Evolutionary conservation across 1,140 invertebrate species (phyloP), one percentile per base, ranked within the genome.

Genomic region (Anthonomus grandis): DNA sequence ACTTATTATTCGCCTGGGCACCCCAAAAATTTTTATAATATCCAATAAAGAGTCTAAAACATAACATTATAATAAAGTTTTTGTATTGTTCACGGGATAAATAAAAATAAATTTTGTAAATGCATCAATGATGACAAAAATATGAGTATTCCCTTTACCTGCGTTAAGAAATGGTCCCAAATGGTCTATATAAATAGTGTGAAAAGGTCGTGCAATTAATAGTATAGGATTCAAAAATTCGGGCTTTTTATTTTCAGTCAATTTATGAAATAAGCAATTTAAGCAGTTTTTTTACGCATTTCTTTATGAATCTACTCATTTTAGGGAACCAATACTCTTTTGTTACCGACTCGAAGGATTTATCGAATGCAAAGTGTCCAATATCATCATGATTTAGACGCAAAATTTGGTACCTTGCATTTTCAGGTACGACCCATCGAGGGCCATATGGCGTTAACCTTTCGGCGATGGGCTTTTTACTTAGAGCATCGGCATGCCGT

Each of bases 351-450:
- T 63, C 50, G 12, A 66, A 45, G 0, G 67, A 70, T 44, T 66
- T 72, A n/a, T 64, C 63, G 62, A n/a, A n/a, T n/a, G n/a, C n/a
- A n/a, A n/a, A n/a, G n/a, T n/a, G n/a, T n/a, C n/a, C n/a, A n/a
- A n/a, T 61, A 8, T 73, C 70, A 31, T 74, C 65, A 47, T 74
- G 70, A 44, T 61, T 64, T n/a, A 62, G 50, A 23, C 63, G 52
- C 0, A 69, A 41, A 3, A 72, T 58, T 42, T 71, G 62, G 57
- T 59, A 69, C 8, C 68, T 39, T 0, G 49, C 60, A 9, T 49
- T 31, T 51, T 48, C 44, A 10, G 68, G 69, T 10, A 70, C 66
- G 8, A 66, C 23, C 64, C 64, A 69, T 56, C 56, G 63, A 18
- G 57, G 27, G 15, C 66, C 60, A n/a, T 44, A 19, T 12, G 53